Conservation (phyloP, 1,140 invertebrate genomes). For the Latrodectus geometricus region DNA sequence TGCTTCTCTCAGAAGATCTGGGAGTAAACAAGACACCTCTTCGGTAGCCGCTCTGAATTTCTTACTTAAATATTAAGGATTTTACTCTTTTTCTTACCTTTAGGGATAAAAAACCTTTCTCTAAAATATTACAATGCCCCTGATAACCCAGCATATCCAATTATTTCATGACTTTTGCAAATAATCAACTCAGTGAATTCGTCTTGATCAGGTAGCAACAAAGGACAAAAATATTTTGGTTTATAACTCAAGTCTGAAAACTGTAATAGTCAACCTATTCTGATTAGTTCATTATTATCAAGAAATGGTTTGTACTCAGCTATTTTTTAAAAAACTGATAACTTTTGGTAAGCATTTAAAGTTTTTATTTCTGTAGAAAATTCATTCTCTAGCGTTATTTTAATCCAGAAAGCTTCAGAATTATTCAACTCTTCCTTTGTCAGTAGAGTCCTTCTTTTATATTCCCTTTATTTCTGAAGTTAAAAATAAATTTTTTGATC, state of each 20-base stretch:
- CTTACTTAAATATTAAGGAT: background rate
- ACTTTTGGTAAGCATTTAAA: background rate
- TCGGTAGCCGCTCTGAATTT: background rate
- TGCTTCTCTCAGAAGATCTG: background rate
- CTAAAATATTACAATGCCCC: background rate
- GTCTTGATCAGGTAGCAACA: background rate
- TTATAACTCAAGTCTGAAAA: constrained; percentile 9
- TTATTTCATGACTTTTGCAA: background rate
- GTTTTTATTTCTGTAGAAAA: background rate
- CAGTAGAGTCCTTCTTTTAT: background rate
- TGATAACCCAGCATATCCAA: background rate
- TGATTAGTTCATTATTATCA: background rate
- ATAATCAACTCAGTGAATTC: background rate
- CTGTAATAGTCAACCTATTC: background rate
- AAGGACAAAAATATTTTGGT: background rate
- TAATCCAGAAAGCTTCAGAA: background rate
- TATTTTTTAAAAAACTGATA: background rate
- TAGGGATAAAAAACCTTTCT: background rate
- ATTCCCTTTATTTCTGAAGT: background rate
- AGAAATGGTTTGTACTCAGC: background rate
- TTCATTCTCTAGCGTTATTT: background rate
- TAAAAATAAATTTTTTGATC: background rate
- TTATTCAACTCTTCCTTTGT: background rate
- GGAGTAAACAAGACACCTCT: background rate
- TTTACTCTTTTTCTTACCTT: background rate